Base-by-base conservation (phyloP, 1,140 invertebrate genomes). In the Drosophila carrolli region DNA sequence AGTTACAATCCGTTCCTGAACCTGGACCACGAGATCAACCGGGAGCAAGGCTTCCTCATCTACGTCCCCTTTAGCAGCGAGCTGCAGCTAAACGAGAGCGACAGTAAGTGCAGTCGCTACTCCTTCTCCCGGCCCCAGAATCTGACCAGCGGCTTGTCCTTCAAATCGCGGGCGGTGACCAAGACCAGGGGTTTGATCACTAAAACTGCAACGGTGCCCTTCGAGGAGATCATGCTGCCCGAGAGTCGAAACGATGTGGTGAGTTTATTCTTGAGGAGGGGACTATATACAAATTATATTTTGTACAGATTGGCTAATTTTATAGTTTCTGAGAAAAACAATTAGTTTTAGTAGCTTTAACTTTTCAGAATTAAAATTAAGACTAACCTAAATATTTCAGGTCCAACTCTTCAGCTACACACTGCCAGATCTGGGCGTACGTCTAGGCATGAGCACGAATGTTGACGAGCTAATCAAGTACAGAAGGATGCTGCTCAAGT, bases 1-100 rank as follows among this genome's bases (percentile, higher is more conserved):
- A 93, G 92, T 76, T 95, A 94, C 60, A 95, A 95, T 91, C 94
- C 94, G 0, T 89, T 95, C 32, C 90, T 92, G 6, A 94, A 95
- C 78, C 81, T 93, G 35, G 95, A 94, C 93, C 94, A 94, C 66
- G 93, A 93, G 43, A 94, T 94, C 48, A 94, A 94, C 55, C 92
- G 94, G 44, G 93, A 93, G 51, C 93, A 94, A 76, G 94, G 94
- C 47, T 90, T 95, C 56, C 93, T 95, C 38, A 93, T 93, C 14
- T 94, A 94, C 76, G 73, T 95, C 27, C 94, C 94, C 7, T 92
- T 94, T 16, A 94, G 93, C 51, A 92, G 78, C 43, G 86, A 92
- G 35, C 40, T 92, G 9, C 90, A 71, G 46, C 46, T 82, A 0
- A 91, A 92, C 51, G 67, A 88, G 27, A 84, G 71, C 41, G 68